A percentile compares a stretch with the other conserved stretches of the same genome.
Conservation (phyloP, 1,140 invertebrate genomes). For the Chrysoperla carnea region DNA sequence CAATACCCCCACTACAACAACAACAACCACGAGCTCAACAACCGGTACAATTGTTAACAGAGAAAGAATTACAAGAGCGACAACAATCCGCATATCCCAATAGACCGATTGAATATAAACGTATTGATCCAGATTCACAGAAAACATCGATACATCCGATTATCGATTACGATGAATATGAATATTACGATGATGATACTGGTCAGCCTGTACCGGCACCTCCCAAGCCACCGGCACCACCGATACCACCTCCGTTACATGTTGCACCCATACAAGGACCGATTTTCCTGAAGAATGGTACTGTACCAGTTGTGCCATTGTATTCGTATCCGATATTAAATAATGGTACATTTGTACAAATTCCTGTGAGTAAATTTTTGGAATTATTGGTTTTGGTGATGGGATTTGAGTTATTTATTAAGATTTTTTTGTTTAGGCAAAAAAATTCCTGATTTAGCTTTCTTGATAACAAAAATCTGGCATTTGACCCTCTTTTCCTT, state of each 20-base stretch:
- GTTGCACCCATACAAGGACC: constrained; percentile 69
- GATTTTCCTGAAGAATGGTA: constrained; percentile 58
- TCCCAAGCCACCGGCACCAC: constrained; percentile 9
- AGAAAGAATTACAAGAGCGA: not conserved
- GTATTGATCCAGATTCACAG: not conserved
- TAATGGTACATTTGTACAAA: constrained; percentile 69
- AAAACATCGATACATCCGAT: constrained; percentile 35
- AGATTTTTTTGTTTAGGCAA: too few species aligned
- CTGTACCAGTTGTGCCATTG: constrained; percentile 66
- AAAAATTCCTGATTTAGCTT: too few species aligned
- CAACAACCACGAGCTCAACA: constrained; percentile 7
- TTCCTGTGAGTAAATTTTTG: constrained; percentile 49
- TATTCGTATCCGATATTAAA: constrained; percentile 65
- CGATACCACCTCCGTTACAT: constrained; percentile 14
- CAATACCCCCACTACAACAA: not conserved
- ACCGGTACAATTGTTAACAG: not conserved
- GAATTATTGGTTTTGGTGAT: not conserved
- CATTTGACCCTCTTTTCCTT: too few species aligned
- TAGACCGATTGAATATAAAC: constrained; percentile 1
- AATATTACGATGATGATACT: constrained; percentile 30
- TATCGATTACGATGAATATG: constrained; percentile 39
- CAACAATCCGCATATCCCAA: not conserved
- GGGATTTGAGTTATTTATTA: not conserved
- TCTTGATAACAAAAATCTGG: too few species aligned
- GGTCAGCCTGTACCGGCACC: constrained; percentile 25